Base-by-base conservation (phyloP, 2,113 vertebrate species). In the Synodontis membranacea region DNA sequence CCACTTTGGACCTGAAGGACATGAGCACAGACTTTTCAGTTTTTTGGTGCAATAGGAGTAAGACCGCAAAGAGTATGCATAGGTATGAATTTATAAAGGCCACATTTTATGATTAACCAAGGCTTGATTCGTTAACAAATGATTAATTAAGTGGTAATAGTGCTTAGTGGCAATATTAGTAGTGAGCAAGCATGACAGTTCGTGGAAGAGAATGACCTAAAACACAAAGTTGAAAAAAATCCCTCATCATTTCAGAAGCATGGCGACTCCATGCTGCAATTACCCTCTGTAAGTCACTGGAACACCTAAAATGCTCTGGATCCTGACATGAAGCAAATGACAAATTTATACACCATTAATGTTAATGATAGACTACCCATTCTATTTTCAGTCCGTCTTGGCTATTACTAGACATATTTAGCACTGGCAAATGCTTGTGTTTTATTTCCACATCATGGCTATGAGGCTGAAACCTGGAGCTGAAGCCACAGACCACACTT, bases 361-460 rank as follows among this genome's bases (percentile, higher is more conserved):
- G 94, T 92, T 94, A 95, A 95, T 94, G 92, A 94, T 94, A 94
- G 92, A 93, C 93, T 93, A 90, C 83, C 78, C 56, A 72, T 89
- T 91, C 93, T 95, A 94, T 95, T 95, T 95, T 94, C 91, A 93
- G 93, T 90, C 90, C 86, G 88, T 37, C n/a, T 92, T 84, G 92
- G 93, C 93, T 93, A 91, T 92, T 93, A 92, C 92, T 88, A 91
- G 92, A 91, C 93, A 94, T 94, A 94, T 95, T 94, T 95, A 94
- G 93, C 94, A 48, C 92, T 93, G 92, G 89, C 93, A 93, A 91
- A 93, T 92, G 88, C 89, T 91, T 90, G 83, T 83, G 80, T 91
- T 90, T 91, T 92, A 93, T 93, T 94, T 94, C 93, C 92, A 93
- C 89, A 85, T 93, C 92, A 88, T 75, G 86, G 86, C 89, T 92